phyloP scores from a whole-genome alignment of 1,140 invertebrate species.

The Hylyphantes graminicola region DNA sequence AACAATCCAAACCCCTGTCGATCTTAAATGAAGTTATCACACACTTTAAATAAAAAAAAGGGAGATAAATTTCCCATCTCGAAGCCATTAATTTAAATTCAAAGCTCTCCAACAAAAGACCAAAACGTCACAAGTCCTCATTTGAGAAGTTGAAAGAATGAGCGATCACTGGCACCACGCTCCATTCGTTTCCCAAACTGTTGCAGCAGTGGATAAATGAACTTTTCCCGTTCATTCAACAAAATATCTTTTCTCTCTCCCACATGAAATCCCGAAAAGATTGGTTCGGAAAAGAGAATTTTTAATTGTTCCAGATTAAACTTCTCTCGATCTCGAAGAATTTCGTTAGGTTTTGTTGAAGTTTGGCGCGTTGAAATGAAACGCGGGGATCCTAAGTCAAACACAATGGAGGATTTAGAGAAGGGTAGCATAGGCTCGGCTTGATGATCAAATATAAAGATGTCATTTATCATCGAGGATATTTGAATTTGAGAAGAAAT shows the following conservation, averaged over 20 bases:
- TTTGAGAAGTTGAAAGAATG: constrained; percentile 2
- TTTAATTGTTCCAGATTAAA: constrained; percentile 54
- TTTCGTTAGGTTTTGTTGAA: too few species aligned
- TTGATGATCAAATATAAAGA: constrained; percentile 8
- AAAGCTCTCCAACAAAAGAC: background rate
- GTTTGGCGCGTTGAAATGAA: constrained; percentile 15
- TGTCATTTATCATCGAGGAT: constrained; percentile 40
- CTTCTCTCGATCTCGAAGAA: constrained; percentile 12
- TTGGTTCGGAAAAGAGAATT: constrained; percentile 42
- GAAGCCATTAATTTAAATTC: constrained; percentile 21
- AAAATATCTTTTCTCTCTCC: too few species aligned
- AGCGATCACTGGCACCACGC: background rate
- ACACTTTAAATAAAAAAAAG: background rate
- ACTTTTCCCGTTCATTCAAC: constrained; percentile 11
- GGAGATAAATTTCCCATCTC: constrained; percentile 6
- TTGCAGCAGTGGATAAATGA: background rate
- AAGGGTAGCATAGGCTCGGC: constrained; percentile 5
- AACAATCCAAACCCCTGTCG: background rate
- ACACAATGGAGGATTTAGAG: constrained; percentile 25
- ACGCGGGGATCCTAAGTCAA: constrained; percentile 28
- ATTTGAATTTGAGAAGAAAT: constrained; percentile 5
- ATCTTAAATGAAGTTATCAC: too few species aligned
- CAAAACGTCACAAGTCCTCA: background rate
- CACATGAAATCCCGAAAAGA: constrained; percentile 20
- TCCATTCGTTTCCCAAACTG: constrained; percentile 14